Conservation (phyloP, 2,113 vertebrate species). For the Tachuris rubrigastra region DNA sequence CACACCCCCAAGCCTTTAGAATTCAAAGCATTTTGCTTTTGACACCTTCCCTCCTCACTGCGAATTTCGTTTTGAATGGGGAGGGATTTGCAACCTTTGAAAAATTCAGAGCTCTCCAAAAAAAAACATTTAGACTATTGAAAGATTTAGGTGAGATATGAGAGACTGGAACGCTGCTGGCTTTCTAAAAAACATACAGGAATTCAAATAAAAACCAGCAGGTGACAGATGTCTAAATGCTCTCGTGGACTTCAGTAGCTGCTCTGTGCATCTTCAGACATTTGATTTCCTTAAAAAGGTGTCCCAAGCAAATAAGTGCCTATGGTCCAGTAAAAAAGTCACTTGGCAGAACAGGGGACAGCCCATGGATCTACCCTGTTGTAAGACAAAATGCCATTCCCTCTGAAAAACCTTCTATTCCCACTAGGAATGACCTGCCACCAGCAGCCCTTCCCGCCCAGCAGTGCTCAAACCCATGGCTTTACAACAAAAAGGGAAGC, state of each 20-base stretch:
- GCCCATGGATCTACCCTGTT: neutral
- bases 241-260: neutral
- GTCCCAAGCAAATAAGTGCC: neutral
- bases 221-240: neutral
- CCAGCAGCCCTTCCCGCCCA: neutral
- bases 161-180: neutral
- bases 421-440: neutral
- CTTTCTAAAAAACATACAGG: neutral
- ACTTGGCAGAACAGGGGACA: neutral
- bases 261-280: neutral
- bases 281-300: neutral
- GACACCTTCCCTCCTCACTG: neutral
- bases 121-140: neutral
- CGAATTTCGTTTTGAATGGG: neutral
- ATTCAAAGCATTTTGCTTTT: neutral
- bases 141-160: neutral
- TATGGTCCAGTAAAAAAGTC: neutral
- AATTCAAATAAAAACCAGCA: neutral
- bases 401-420: neutral
- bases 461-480: accelerated
- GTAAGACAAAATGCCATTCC: neutral
- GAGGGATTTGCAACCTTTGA: neutral
- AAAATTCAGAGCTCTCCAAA: neutral
- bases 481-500: neutral
- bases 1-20: neutral